Base-by-base conservation (phyloP, 2,888 invertebrate species). In the Aplocera efformata region DNA sequence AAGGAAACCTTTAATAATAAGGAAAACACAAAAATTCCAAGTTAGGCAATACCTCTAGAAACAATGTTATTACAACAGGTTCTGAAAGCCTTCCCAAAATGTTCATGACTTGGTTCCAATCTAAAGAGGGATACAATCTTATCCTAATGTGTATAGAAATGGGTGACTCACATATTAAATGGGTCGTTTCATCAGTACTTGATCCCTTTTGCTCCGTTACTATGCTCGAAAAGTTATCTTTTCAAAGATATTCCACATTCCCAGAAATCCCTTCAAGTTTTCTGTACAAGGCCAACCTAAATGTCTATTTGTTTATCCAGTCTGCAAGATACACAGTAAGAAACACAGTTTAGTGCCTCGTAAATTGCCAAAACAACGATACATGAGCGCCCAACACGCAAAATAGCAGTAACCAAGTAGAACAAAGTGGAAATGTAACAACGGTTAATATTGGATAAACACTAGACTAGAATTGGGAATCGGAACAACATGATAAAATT, bases 401-500 rank as follows among this genome's bases (percentile, higher is more conserved):
- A 62, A 61, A 52, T 54, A 56, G 50, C 41, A 43, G 55, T 58
- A 55, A 58, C 49, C 36, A 43, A 49, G 53, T 47, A 40, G 50
- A 55, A 45, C 42, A 56, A 59, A 56, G 53, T 53, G 41, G 46
- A 43, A 41, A 45, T 54, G 49, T 57, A 52, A 58, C 57, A 57
- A 58, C 48, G 53, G 54, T 58, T 54, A 63, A 59, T 50, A 49
- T 48, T 42, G 43, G 43, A 50, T 49, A 49, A 47, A 28, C 44
- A 53, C 48, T 42, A 53, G 49, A 50, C 53, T 58, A 44, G 53
- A 54, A 59, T 62, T 55, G 44, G 45, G 51, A 65, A 60, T 64
- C 58, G 55, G 55, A 60, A 43, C 51, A 56, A 41, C 45, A 48
- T 53, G 60, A 69, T 71, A 67, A 67, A 65, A 63, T 65, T 66